Base-by-base conservation (phyloP, 2,888 invertebrate species). In the Polyploca ridens region DNA sequence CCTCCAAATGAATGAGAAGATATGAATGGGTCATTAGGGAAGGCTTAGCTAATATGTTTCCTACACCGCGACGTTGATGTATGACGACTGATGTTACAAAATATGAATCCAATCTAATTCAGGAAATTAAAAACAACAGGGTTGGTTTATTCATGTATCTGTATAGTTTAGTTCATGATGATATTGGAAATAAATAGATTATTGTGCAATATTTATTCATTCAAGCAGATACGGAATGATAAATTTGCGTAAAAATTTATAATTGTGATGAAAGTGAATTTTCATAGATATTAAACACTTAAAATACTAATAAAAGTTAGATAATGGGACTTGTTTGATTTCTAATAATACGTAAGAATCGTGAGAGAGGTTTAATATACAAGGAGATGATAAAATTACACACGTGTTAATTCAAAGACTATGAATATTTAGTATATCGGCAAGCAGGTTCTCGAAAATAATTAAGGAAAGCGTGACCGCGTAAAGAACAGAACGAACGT, bases 1-100 rank as follows among this genome's bases (percentile, higher is more conserved):
- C 71, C 71, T 72, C 78, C 74, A 66, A 76, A 82, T 83, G 83
- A 86, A 83, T 83, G 83, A 80, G 76, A 82, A 78, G 75, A 78
- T 83, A 83, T 90, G 88, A 90, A 90, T 90, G 86, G 88, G 74
- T 86, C 90, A 85, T 89, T 88, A 89, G 82, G 83, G 81, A 79
- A 80, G 82, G 77, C 81, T 81, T 74, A 76, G 76, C 73, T 82
- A 79, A 86, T 27, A 79, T 78, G 83, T 77, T 86, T 85, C 84
- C 82, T 84, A 76, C 66, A 67, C 66, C 64, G 73, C 76, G 81
- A 85, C 83, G 78, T 82, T 85, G 84, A 88, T 84, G 76, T 79
- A 86, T 85, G 76, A 71, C 77, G 66, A 76, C 72, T 71, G 68
- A 75, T 58, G 73, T 72, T 72, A 77, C 77, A 71, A 73, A 79